These are phyloP conservation scores for Drosophila phalerata DNA, from an alignment of 2,888 invertebrate genomes.

Conservation along the genomic window DNA sequence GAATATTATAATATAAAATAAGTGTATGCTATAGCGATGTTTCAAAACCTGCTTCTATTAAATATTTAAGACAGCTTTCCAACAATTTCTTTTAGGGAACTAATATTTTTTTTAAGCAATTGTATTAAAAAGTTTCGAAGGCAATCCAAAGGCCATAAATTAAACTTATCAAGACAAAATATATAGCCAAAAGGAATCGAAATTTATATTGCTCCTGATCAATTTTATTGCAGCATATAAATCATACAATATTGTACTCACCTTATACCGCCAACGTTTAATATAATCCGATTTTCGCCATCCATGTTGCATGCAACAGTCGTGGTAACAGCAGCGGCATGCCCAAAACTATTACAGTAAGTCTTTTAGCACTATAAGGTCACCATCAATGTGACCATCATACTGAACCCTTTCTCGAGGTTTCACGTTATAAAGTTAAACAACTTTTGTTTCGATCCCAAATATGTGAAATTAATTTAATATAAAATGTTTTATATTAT, in stretches of 20 bases:
- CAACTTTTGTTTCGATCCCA: slow-evolving; percentile 1
- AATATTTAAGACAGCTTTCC: no score
- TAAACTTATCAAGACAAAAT: background rate
- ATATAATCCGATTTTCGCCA: slow-evolving; percentile 96
- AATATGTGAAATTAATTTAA: slow-evolving; percentile 7
- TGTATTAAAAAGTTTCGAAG: background rate
- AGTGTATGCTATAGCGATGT: no score
- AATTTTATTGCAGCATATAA: slow-evolving; percentile 3
- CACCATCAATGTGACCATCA: slow-evolving; percentile 9
- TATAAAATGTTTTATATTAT: background rate
- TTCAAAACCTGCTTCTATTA: no score
- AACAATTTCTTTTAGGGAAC: background rate
- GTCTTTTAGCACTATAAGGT: slow-evolving; percentile 23
- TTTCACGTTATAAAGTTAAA: background rate
- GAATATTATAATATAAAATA: background rate
- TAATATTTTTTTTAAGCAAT: background rate
- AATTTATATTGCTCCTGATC: background rate
- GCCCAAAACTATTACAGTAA: slow-evolving; percentile 55
- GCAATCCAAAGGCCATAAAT: background rate
- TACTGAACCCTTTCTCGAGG: background rate
- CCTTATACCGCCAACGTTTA: slow-evolving; percentile 97
- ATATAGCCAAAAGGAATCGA: background rate
- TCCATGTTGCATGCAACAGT: slow-evolving; percentile 88
- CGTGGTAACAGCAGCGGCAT: slow-evolving; percentile 73
- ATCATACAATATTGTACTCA: slow-evolving; percentile 79